A percentile compares a stretch with the other conserved stretches of the same genome.
Evolutionary conservation across 2,888 invertebrate genomes (phyloP).

Genomic region (Cinara cedri): DNA sequence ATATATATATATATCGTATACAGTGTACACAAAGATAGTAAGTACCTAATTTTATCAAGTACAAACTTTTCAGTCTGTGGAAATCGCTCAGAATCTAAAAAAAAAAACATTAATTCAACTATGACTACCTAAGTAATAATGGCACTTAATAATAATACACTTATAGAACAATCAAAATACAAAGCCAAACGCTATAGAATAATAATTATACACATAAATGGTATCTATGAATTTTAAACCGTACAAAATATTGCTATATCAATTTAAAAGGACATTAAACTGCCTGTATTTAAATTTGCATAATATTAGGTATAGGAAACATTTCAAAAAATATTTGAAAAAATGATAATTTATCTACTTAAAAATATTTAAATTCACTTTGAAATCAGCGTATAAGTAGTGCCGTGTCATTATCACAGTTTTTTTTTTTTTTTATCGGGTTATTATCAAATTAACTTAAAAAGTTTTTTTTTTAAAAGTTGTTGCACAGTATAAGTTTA

Average conservation of each 20-base stretch:
- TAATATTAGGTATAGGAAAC: too few relatives aligned
- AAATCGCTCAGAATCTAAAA: not conserved
- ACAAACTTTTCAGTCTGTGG: not conserved
- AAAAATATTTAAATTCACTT: too few relatives aligned
- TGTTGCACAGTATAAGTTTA: too few relatives aligned
- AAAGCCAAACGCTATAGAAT: not conserved
- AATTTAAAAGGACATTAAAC: too few relatives aligned
- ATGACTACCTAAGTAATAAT: slow-evolving; percentile 12
- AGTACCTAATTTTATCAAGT: not conserved
- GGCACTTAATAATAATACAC: slow-evolving; percentile 2
- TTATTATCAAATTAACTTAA: too few relatives aligned
- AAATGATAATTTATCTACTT: too few relatives aligned
- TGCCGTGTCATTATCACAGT: too few relatives aligned
- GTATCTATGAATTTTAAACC: slow-evolving; percentile 10
- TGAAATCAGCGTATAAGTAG: too few relatives aligned
- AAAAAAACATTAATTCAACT: not conserved
- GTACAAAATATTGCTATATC: slow-evolving; percentile 36
- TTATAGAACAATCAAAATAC: not conserved
- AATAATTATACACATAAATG: not conserved
- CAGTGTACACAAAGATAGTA: not conserved
- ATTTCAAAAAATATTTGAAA: too few relatives aligned
- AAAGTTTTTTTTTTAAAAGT: too few relatives aligned
- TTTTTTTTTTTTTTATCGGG: too few relatives aligned
- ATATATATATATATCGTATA: slow-evolving; percentile 23
- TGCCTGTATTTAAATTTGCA: too few relatives aligned